Conservation (phyloP, 1,140 invertebrate species). For the Drosophila nikananu region DNA sequence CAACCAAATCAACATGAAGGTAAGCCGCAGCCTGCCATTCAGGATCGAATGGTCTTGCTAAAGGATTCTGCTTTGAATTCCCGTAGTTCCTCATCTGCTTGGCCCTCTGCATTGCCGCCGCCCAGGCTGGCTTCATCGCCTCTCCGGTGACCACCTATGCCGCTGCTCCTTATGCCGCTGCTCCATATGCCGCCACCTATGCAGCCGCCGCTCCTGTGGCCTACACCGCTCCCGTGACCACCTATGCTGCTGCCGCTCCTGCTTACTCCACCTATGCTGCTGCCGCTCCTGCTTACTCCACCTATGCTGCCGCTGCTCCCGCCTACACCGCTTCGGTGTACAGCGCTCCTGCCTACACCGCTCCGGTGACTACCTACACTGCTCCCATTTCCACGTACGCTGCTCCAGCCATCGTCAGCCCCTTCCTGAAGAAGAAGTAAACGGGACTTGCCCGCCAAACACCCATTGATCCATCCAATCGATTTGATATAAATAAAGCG, state of each 20-base stretch:
- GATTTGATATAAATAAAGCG: conserved; percentile 52
- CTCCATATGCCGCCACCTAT: conserved; percentile 65
- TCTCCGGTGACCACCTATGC: conserved; percentile 62
- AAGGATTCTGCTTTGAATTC: not conserved
- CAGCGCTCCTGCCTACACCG: conserved; percentile 56
- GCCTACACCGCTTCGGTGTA: conserved; percentile 56
- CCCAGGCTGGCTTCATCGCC: conserved; percentile 72
- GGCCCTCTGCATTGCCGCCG: conserved; percentile 72
- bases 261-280: conserved; percentile 60
- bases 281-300: conserved; percentile 62
- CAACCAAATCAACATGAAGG: conserved; percentile 69
- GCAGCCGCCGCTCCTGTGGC: conserved; percentile 61
- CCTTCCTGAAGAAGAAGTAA: conserved; percentile 80
- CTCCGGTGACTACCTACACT: conserved; percentile 54
- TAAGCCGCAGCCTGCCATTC: conserved; percentile 14
- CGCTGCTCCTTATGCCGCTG: conserved; percentile 61
- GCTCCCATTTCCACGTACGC: conserved; percentile 57
- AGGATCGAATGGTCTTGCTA: not conserved
- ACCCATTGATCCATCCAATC: not conserved
- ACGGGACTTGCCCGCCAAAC: not conserved
- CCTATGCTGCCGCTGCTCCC: conserved; percentile 64
- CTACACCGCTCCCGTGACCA: conserved; percentile 52
- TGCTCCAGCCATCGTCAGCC: conserved; percentile 67
- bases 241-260: conserved; percentile 39
- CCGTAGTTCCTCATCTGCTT: conserved; percentile 77